Evolutionary conservation across 23 tunicate species (phyloP), one percentile per base, ranked within the genome.

Genomic region (Phallusia fumigata): DNA sequence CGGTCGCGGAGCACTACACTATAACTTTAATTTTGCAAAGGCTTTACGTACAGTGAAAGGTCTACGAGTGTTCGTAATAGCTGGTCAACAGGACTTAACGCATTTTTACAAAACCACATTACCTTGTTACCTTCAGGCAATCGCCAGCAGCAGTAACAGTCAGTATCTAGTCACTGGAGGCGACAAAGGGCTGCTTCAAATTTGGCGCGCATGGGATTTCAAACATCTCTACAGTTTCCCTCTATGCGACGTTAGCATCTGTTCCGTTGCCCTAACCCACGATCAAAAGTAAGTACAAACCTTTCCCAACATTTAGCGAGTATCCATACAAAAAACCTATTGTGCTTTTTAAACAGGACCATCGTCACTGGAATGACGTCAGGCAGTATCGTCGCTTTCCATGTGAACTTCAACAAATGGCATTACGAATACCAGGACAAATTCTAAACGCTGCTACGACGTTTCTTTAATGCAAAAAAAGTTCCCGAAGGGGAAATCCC

Each of bases 321-420:
- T n/a, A n/a, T n/a, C n/a, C n/a, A n/a, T n/a, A n/a, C n/a, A n/a
- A n/a, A n/a, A n/a, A n/a, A n/a, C n/a, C n/a, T n/a, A n/a, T n/a
- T n/a, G n/a, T n/a, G n/a, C n/a, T n/a, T n/a, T n/a, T 3, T 10
- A 30, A 22, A 16, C 87, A 89, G 98, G 80, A 88, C 81, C n/a
- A 81, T 95, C 30, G 77, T 95, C 72, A 87, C 91, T 32, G 99
- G 96, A 19, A 96, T 96, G 99, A 79, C 86, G 52, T 85, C 99
- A 2, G 99, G 99, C 28, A 84, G 90, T 51, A 87, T 96, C 73
- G 99, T 96, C 31, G 99, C 88, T 19, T 96, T 96, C 86, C 84
- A 88, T 28, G 84, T 89, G 79, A 92, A 96, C 91, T 96, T 96
- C 93, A 91, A 90, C 80, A 87, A 90, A 73, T 95, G 99, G 99